Evolutionary conservation across 2,888 invertebrate species (phyloP), one percentile per base, ranked within the genome.

Genomic region (Leptarthrus brevirostris): DNA sequence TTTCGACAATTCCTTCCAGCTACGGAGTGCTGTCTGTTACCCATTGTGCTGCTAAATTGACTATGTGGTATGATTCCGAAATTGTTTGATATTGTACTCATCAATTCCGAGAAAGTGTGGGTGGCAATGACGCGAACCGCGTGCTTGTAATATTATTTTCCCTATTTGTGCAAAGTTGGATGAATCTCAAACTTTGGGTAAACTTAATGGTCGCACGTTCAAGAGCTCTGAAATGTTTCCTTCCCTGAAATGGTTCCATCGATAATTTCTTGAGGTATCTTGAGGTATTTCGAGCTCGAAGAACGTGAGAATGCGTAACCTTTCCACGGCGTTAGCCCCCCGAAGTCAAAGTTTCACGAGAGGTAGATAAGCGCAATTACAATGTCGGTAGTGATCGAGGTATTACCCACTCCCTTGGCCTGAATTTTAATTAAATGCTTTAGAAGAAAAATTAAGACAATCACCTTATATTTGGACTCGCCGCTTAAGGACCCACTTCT

Each of bases 11-110:
- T 30, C 30, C 30, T 30, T 30, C 8, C 8, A 30, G 8, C 30
- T 30, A 30, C 8, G 8, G 30, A 30, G 8, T 30, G 8, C 8
- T 30, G 30, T 8, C 8, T 8, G 3, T 8, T 5, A 40, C n/a
- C 26, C 14, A 64, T 44, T 47, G 64, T 44, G 44, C n/a, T 14
- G 22, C 14, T 47, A 44, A 64, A 64, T 64, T 24, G 64, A 64
- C 44, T 64, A 64, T 64, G 36, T 40, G 24, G 47, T 26, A 47
- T 44, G 24, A 44, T 64, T 64, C n/a, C 3, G 64, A 44, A 47
- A 64, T 36, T 64, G 44, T 47, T 64, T 64, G 26, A 44, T 64
- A 64, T 64, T 64, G 20, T 64, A n/a, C n/a, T n/a, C n/a, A n/a
- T n/a, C n/a, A n/a, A n/a, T n/a, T 64, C 20, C 10, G 8, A 64